Base-by-base conservation (phyloP, 2,797 vertebrate species). In the Xenentodon cancila region DNA sequence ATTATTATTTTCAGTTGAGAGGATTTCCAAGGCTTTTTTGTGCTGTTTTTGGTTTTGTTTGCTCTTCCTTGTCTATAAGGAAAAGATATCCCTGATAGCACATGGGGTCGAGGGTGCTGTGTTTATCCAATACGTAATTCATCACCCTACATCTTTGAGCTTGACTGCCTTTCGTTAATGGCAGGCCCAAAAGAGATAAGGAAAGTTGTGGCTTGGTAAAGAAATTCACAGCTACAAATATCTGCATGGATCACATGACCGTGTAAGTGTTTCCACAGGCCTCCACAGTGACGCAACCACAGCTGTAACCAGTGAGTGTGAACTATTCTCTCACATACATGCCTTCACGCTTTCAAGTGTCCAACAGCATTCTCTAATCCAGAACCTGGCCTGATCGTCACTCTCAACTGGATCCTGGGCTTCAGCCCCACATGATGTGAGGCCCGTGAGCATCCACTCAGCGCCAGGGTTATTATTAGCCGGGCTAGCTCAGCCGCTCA, bases 381-480 rank as follows among this genome's bases (percentile, higher is more conserved):
- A 60, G 32, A 46, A 78, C 75, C 79, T 65, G 69, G 73, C 54
- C 62, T 77, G 68, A 88, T 79, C 72, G 71, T 71, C 58, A 53
- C 70, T 82, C 70, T 67, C 59, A 88, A 88, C 71, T 70, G 64
- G 87, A 88, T 76, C 75, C 87, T 66, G 0, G 22, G 60, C 74
- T 73, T 88, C 80, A 76, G 73, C 75, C 56, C 57, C 22, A 49
- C 60, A 78, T 40, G 71, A 80, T 37, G 64, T 40, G 71, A 69
- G 76, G 77, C 76, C 75, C 19, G 30, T 16, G 59, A 73, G 65
- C 65, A 62, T 72, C 82, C 65, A 9, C 63, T 79, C 66, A 68
- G 52, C 82, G 80, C 61, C 8, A 32, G 53, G 68, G 75, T 82
- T 90, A 91, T 91, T 89, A 85, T 92, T 90, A 90, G 85, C 80